Evolutionary conservation across 2,797 vertebrate genomes (phyloP), one percentile per base, ranked within the genome.

Genomic region (Odontamblyopus lacepedii): DNA sequence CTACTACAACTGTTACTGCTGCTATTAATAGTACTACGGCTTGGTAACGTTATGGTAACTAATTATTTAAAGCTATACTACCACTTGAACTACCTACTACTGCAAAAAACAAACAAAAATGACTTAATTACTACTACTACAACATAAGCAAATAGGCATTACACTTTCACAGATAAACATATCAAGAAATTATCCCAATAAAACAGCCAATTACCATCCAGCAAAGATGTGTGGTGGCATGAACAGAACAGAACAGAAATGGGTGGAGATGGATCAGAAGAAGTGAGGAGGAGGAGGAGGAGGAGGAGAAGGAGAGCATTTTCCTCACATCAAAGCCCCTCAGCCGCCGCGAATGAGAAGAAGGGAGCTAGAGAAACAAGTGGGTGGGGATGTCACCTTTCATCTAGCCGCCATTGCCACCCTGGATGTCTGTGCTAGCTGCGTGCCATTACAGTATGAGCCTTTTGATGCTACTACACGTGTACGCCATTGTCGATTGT

Each of bases 361-460:
- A 69, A 53, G 68, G 12, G 73, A 23, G 41, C 30, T 68, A 62
- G 77, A 78, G 73, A 75, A 70, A 70, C 76, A 80, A 80, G 90
- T 86, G 85, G 90, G 89, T 77, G 88, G 84, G 79, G 78, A 88
- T 89, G 88, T 86, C 89, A 92, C 85, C 89, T 92, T 93, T 93
- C 85, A 93, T 93, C 91, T 84, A 68, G 75, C 77, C 76, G 78
- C 81, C 73, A 75, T 76, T 82, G 80, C 84, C 83, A 85, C 81
- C 75, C 68, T 70, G 69, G 78, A 78, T 71, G 76, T 76, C 76
- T 41, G 74, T 51, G 64, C 81, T 85, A 89, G 81, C 76, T 74
- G 74, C 86, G 78, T 86, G 74, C 87, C 79, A 87, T 91, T 88
- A 55, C 65, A 5, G 65, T 67, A 65, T 70, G 77, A 73, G 76